Percentiles rank a stretch among this genome's conserved stretches.
Evolutionary conservation across 1,140 invertebrate species (phyloP).

Genomic region (Drosophila suzukii): DNA sequence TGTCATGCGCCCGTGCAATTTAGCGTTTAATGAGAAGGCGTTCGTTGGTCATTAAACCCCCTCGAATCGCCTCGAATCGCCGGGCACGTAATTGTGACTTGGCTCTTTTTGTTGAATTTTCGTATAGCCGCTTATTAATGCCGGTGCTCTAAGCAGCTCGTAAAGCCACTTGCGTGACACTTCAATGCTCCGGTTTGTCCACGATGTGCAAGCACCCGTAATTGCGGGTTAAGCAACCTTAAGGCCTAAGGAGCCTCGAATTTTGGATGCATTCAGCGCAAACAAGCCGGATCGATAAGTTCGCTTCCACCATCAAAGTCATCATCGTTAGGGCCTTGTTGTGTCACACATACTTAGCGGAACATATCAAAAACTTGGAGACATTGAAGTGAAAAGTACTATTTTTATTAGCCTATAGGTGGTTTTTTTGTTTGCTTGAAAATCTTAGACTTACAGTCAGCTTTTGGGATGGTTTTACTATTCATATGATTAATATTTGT

Average conservation of each 20-base stretch:
- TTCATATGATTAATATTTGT: too few relatives aligned
- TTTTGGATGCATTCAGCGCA: slow-evolving; percentile 26
- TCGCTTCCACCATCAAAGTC: slow-evolving; percentile 17
- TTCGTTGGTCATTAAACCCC: slow-evolving; percentile 74
- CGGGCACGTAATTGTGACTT: slow-evolving; percentile 68
- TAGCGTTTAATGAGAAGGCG: slow-evolving; percentile 82
- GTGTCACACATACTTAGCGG: slow-evolving; percentile 16
- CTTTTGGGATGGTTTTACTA: too few relatives aligned
- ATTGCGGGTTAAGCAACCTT: slow-evolving; percentile 47
- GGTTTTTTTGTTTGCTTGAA: too few relatives aligned
- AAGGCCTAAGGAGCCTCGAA: slow-evolving; percentile 31
- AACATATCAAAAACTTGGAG: not conserved
- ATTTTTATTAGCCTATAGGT: not conserved
- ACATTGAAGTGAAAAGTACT: not conserved
- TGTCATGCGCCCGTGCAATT: slow-evolving; percentile 78
- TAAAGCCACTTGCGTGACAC: slow-evolving; percentile 62
- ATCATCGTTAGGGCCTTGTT: slow-evolving; percentile 24
- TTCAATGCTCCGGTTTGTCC: slow-evolving; percentile 45
- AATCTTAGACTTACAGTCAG: too few relatives aligned
- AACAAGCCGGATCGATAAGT: slow-evolving; percentile 45
- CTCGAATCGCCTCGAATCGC: slow-evolving; percentile 1
- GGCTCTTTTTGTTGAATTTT: slow-evolving; percentile 60
- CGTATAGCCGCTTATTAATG: slow-evolving; percentile 64
- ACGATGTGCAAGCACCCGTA: slow-evolving; percentile 27
- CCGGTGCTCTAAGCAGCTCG: slow-evolving; percentile 63